These are phyloP conservation scores for Odontocerum albicorne DNA, from an alignment of 2,888 invertebrate genomes.

Conservation along the genomic window DNA sequence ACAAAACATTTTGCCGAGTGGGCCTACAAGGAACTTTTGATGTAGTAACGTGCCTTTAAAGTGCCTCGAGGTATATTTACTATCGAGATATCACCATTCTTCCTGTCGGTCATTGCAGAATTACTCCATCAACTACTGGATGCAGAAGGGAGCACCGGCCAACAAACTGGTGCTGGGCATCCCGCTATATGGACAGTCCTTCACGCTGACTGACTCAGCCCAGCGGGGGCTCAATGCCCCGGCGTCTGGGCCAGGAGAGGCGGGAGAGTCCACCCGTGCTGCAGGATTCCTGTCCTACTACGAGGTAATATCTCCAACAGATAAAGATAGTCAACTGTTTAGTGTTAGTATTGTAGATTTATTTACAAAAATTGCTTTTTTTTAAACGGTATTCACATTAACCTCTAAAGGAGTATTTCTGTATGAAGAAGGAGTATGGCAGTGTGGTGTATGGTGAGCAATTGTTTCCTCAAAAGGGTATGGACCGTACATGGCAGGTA, in stretches of 20 bases:
- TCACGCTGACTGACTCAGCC: constrained; percentile 59
- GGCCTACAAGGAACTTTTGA: too few relatives aligned
- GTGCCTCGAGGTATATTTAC: background rate
- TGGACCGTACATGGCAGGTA: too few relatives aligned
- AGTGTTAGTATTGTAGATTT: too few relatives aligned
- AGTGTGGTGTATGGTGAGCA: too few relatives aligned
- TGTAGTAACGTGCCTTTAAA: background rate
- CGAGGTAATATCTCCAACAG: constrained; percentile 54
- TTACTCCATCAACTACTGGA: constrained; percentile 73
- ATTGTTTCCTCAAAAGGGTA: too few relatives aligned
- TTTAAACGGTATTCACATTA: too few relatives aligned
- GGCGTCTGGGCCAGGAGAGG: constrained; percentile 66
- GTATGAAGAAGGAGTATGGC: too few relatives aligned
- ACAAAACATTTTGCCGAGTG: too few relatives aligned
- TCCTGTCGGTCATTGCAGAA: too few relatives aligned
- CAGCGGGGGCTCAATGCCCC: constrained; percentile 60
- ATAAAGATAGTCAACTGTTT: too few relatives aligned
- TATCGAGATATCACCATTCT: background rate
- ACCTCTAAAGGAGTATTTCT: too few relatives aligned
- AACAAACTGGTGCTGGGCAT: constrained; percentile 72
- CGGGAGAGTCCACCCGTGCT: constrained; percentile 68
- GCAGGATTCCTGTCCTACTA: constrained; percentile 78
- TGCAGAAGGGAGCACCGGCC: constrained; percentile 63
- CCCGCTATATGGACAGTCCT: constrained; percentile 77
- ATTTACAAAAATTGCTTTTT: too few relatives aligned